Conservation (phyloP, 1,140 invertebrate genomes). For the Cydia pomonella region DNA sequence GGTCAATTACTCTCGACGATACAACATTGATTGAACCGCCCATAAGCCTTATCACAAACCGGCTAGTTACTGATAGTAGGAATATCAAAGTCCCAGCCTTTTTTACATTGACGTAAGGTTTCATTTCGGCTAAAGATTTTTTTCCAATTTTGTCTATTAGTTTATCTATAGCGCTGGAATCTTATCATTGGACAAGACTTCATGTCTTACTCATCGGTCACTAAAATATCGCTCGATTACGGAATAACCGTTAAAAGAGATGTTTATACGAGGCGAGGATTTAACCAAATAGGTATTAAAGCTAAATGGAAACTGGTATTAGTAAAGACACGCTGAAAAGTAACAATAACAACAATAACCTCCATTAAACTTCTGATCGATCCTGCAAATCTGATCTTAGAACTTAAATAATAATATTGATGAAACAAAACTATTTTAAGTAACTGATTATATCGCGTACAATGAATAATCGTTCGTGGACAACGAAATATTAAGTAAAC, state of each 20-base stretch:
- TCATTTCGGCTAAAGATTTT: not conserved
- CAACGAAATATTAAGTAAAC: no score
- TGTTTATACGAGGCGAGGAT: not conserved
- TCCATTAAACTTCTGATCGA: no score
- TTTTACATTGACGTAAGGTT: not conserved
- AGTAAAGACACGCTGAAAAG: not conserved
- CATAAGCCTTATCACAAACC: conserved; percentile 7
- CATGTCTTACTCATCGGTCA: conserved; percentile 24
- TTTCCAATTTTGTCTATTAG: not conserved
- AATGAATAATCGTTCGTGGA: no score
- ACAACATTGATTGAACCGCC: conserved; percentile 27
- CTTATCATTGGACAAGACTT: conserved; percentile 26
- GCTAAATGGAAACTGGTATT: no score
- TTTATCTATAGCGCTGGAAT: conserved; percentile 4
- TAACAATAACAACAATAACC: no score
- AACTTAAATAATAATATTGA: no score
- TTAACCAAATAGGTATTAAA: not conserved
- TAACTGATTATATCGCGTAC: no score
- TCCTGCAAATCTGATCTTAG: no score
- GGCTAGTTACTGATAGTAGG: not conserved
- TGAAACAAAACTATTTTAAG: no score
- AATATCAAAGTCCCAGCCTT: not conserved
- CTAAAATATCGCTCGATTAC: conserved; percentile 31
- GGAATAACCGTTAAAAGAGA: conserved; percentile 6
- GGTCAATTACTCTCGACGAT: conserved; percentile 18